These are phyloP conservation scores for Priocnemis perturbator DNA, from an alignment of 2,888 invertebrate species.

Conservation along the genomic window DNA sequence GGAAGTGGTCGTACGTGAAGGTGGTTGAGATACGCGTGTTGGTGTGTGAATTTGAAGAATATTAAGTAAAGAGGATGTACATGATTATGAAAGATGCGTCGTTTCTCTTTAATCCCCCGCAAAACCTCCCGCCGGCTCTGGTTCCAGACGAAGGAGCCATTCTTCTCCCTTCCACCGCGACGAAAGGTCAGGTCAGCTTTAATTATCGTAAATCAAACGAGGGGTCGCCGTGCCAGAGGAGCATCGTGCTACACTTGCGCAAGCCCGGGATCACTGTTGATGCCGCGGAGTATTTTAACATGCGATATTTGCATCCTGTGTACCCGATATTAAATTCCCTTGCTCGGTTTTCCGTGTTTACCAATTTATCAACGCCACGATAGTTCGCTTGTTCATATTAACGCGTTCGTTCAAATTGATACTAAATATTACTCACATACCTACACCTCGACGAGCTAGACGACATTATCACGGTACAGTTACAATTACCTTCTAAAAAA, in stretches of 20 bases:
- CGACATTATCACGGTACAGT: too few relatives aligned
- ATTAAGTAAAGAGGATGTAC: too few relatives aligned
- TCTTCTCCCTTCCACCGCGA: conserved; percentile 46
- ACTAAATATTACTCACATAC: too few relatives aligned
- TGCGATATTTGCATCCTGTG: too few relatives aligned
- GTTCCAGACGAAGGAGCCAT: conserved; percentile 5
- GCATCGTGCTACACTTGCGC: conserved; percentile 45
- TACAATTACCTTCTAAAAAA: too few relatives aligned
- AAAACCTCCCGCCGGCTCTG: conserved; percentile 6
- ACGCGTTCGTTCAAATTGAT: too few relatives aligned
- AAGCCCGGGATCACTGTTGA: conserved; percentile 61
- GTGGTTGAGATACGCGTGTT: too few relatives aligned
- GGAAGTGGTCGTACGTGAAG: too few relatives aligned
- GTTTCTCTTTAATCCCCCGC: conserved; percentile 4
- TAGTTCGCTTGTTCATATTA: too few relatives aligned
- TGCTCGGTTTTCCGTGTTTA: neutral
- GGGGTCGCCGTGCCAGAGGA: conserved; percentile 46
- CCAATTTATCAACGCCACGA: neutral
- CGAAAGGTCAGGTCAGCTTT: conserved; percentile 72
- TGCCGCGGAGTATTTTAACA: conserved; percentile 49
- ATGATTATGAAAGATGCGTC: too few relatives aligned
- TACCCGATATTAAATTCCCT: neutral
- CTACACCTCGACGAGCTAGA: too few relatives aligned
- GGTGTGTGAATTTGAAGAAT: too few relatives aligned
- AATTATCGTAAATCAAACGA: conserved; percentile 73